Base-by-base conservation (phyloP, 1,140 invertebrate genomes). In the Pseudomyrmex pallidus region DNA sequence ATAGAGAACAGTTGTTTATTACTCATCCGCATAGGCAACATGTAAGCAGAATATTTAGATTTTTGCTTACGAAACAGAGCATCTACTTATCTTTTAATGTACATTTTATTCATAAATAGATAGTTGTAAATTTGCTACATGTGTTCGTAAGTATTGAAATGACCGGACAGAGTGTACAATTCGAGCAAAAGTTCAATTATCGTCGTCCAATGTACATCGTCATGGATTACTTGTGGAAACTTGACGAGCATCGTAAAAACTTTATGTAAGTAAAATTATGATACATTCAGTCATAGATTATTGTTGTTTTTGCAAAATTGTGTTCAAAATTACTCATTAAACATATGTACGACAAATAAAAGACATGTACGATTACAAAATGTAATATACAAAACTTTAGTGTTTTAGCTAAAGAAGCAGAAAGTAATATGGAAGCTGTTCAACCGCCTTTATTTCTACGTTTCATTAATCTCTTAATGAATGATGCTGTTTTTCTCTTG, bases 101-200 rank as follows among this genome's bases (percentile, higher is more conserved):
- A 9, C 46, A 44, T 20, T 15, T 78, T 0, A 3, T 78, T 67
- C 59, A 5, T 2, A 22, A 72, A 59, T 87, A 97, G 94, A 95
- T 98, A 85, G 96, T 97, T 17, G 93, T 95, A 67, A 97, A 96
- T 91, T 94, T 99, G 64, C 93, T 99, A 22, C 96, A 98, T 91
- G 98, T 99, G 2, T 99, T 99, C 94, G 98, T 99, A 52, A 97
- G 97, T 82, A 99, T 99, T 80, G 98, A 99, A 95, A 98, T 99
- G 97, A 99, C 98, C 2, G 98, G 98, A 0, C 97, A 99, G 92
- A 98, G 96, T 93, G 98, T 99, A 8, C 96, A 98, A 91, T 99
- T 99, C 94, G 98, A 99, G 93, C 98, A 99, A 93, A 99, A 99
- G 94, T 99, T 99, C 92, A 98, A 99, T 92, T 99, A 99, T 92